Percentiles rank a stretch among this genome's conserved stretches.
phyloP scores from a whole-genome alignment of 2,888 invertebrate species.

The Pyrrhosoma nymphula region DNA sequence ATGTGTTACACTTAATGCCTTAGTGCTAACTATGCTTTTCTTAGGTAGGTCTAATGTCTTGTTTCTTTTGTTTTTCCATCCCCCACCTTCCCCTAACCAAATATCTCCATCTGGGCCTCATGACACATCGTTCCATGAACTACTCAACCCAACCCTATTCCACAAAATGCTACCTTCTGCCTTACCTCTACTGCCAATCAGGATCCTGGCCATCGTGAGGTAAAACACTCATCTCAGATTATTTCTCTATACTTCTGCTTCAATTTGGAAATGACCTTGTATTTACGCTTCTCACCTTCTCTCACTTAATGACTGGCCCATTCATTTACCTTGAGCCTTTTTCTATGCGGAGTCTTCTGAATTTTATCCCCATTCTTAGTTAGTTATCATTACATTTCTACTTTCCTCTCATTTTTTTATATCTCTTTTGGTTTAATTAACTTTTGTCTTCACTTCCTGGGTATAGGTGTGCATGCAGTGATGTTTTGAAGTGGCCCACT shows the following conservation, averaged over 20 bases:
- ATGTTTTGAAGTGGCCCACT: slow-evolving; percentile 29
- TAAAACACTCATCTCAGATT: slow-evolving; percentile 74
- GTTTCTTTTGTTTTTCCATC: slow-evolving; percentile 70
- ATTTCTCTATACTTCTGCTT: slow-evolving; percentile 74
- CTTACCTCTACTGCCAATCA: slow-evolving; percentile 74
- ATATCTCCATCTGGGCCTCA: slow-evolving; percentile 34
- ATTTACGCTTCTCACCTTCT: slow-evolving; percentile 45
- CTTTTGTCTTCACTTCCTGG: slow-evolving; percentile 8
- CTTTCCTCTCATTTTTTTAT: slow-evolving; percentile 30
- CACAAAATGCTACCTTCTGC: slow-evolving; percentile 70
- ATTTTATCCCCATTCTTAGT: slow-evolving; percentile 13
- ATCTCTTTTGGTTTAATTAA: neutral
- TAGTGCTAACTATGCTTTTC: slow-evolving; percentile 60
- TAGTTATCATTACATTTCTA: slow-evolving; percentile 3
- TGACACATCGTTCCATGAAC: slow-evolving; percentile 53
- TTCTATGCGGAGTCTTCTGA: neutral
- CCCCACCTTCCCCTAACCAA: slow-evolving; percentile 68
- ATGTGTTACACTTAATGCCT: slow-evolving; percentile 21
- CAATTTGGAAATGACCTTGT: slow-evolving; percentile 48
- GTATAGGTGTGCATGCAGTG: slow-evolving; percentile 57
- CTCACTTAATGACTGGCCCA: neutral
- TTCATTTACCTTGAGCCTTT: neutral
- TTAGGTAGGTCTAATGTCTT: slow-evolving; percentile 70
- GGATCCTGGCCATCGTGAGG: slow-evolving; percentile 81
- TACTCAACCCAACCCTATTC: slow-evolving; percentile 50